Percentiles rank a stretch among this genome's conserved stretches.
phyloP scores from a whole-genome alignment of 2,113 vertebrate genomes.

The Meriones unguiculatus region DNA sequence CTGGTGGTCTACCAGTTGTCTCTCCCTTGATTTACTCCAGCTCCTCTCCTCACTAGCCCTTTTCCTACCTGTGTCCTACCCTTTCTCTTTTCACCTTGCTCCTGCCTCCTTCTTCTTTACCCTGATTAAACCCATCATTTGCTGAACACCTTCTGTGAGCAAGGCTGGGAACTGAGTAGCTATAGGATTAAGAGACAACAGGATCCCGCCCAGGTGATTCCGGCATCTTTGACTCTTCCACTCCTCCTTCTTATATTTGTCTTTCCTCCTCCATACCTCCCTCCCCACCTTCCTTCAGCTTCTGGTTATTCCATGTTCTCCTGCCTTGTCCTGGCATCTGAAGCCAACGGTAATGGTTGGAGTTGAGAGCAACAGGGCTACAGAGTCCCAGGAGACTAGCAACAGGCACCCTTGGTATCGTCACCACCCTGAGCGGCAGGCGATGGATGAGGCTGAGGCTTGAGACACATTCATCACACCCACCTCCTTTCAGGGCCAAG shows the following conservation, averaged over 20 bases:
- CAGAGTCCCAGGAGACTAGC: background rate
- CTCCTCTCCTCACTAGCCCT: too few species aligned
- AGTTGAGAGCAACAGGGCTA: background rate
- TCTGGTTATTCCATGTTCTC: background rate
- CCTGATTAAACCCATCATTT: background rate
- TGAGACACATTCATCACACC: slow-evolving; percentile 15
- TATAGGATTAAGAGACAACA: background rate
- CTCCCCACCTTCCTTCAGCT: too few species aligned
- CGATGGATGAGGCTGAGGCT: fast-evolving
- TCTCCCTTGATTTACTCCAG: background rate
- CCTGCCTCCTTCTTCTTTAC: background rate
- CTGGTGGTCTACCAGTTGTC: background rate
- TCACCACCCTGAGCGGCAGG: background rate
- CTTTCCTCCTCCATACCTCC: too few species aligned
- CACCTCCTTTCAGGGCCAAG: background rate
- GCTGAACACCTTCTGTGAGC: background rate
- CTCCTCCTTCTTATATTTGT: background rate
- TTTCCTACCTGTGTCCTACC: background rate
- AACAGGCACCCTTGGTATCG: background rate
- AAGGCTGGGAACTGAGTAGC: background rate
- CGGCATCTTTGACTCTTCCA: background rate
- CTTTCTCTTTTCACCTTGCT: background rate
- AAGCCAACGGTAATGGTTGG: background rate
- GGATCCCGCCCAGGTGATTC: background rate
- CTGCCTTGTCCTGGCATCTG: background rate